A percentile compares a stretch with the other conserved stretches of the same genome.
Evolutionary conservation across 2,797 vertebrate genomes (phyloP).

Genomic region (Hylomyscus alleni): DNA sequence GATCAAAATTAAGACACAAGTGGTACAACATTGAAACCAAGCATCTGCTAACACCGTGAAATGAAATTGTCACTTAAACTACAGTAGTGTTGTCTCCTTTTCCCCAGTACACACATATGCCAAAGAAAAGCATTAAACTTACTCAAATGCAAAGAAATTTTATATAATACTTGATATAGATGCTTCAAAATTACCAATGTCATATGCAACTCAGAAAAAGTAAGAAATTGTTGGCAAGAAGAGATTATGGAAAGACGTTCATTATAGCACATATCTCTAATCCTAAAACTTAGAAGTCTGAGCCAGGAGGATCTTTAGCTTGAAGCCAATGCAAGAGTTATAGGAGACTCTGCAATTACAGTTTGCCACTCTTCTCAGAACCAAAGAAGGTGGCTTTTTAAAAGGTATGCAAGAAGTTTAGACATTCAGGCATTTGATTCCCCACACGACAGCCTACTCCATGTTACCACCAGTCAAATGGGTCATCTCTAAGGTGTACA

Average conservation of each 20-base stretch:
- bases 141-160: slow-evolving; percentile 4
- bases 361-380: not conserved
- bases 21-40: not conserved
- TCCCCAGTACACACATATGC: not conserved
- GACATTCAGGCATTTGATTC: not conserved
- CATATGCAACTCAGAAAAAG: slow-evolving; percentile 13
- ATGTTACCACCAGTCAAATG: not conserved
- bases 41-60: not conserved
- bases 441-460: not conserved
- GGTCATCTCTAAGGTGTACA: not conserved
- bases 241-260: not conserved
- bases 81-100: not conserved
- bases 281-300: not conserved
- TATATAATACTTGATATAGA: not conserved
- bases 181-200: slow-evolving; percentile 51
- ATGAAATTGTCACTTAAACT: slow-evolving; percentile 24
- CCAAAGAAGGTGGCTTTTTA: not conserved
- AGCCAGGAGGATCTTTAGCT: not conserved
- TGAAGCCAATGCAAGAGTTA: not conserved
- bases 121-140: not conserved
- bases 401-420: not conserved
- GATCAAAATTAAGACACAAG: not conserved
- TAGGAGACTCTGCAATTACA: not conserved
- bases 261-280: not conserved
- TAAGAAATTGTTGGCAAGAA: slow-evolving; percentile 29